Conservation (phyloP, 2,113 vertebrate genomes). For the Oncorhynchus tshawytscha region DNA sequence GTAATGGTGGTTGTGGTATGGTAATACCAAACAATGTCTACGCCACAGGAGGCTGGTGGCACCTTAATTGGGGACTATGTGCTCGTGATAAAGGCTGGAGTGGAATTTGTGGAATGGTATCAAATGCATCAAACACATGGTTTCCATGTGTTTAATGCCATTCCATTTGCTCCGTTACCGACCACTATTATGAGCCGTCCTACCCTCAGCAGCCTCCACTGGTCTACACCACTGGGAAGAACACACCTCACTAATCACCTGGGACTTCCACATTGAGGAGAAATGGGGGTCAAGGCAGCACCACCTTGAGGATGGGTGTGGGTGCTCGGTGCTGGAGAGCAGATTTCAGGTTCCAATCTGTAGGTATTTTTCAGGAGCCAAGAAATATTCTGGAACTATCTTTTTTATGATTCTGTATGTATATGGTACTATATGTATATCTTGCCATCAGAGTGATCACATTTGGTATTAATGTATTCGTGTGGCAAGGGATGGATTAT, state of each 20-base stretch:
- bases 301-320: constrained; percentile 18
- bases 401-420: constrained; percentile 59
- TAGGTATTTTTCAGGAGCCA: constrained; percentile 70
- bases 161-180: too few relatives aligned
- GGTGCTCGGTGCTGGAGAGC: constrained; percentile 51
- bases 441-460: constrained; percentile 74
- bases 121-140: too few relatives aligned
- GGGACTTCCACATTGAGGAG: constrained; percentile 53
- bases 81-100: too few relatives aligned
- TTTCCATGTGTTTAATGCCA: too few relatives aligned
- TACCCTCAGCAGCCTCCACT: constrained; percentile 7
- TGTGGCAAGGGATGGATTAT: constrained; percentile 50
- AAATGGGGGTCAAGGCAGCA: constrained; percentile 33
- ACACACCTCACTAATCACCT: constrained; percentile 49
- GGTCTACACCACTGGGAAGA: constrained; percentile 41
- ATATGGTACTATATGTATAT: constrained; percentile 73
- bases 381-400: constrained; percentile 36
- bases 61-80: too few relatives aligned
- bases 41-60: too few relatives aligned
- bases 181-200: too few relatives aligned
- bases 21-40: constrained; percentile 2
- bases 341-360: constrained; percentile 72
- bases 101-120: too few relatives aligned
- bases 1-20: constrained; percentile 24
- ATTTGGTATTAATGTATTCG: constrained; percentile 71